These are phyloP conservation scores for Phytoseiulus persimilis DNA, from an alignment of 2,888 invertebrate species.

Conservation along the genomic window DNA sequence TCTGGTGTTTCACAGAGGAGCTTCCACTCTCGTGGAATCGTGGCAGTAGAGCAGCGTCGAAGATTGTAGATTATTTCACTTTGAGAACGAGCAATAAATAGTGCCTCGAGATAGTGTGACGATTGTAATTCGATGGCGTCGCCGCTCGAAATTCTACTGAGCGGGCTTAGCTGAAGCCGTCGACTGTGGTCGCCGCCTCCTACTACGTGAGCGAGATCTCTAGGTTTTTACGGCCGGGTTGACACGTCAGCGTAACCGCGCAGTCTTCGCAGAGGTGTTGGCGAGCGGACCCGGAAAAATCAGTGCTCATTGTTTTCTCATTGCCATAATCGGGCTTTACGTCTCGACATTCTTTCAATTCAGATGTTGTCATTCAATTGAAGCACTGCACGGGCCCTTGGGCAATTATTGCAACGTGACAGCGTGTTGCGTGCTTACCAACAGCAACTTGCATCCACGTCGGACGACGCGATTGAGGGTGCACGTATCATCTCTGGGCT, in stretches of 20 bases:
- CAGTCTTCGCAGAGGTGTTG: neutral
- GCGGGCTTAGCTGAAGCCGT: neutral
- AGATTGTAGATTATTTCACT: too few species aligned
- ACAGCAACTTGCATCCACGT: neutral
- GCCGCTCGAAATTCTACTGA: neutral
- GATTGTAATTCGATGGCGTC: too few species aligned
- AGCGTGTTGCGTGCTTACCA: neutral
- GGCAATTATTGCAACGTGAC: neutral
- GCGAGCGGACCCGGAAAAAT: neutral
- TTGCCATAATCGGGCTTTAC: neutral
- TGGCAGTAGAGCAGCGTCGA: constrained; percentile 43
- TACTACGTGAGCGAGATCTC: too few species aligned
- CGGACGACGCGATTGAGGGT: neutral
- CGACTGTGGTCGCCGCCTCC: neutral
- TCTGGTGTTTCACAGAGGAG: too few species aligned
- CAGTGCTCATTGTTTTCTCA: neutral
- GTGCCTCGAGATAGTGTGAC: too few species aligned
- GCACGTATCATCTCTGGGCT: neutral
- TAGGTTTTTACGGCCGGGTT: too few species aligned
- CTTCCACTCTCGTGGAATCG: neutral
- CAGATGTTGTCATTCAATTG: neutral
- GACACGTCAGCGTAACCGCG: too few species aligned
- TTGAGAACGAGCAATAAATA: neutral
- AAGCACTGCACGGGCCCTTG: neutral
- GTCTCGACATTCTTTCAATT: neutral